Base-by-base conservation (phyloP, 2,797 vertebrate species). In the Lycodopsis pacificus region DNA sequence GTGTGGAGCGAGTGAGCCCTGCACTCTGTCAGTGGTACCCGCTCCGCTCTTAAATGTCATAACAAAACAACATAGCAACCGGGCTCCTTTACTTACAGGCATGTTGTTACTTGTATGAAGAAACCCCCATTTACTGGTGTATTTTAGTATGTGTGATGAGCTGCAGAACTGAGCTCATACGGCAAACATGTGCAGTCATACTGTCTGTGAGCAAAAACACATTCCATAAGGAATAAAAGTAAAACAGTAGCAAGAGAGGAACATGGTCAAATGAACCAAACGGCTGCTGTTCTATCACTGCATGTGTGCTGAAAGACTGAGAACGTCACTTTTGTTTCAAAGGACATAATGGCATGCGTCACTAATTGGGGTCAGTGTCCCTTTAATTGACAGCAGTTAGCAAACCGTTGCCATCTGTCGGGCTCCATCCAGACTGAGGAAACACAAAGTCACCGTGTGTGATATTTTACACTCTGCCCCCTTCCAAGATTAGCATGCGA, bases 11-110 rank as follows among this genome's bases (percentile, higher is more conserved):
- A 90, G 79, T 78, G 83, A 86, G 80, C 65, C 54, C 61, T 86
- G 74, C 79, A 73, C 66, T 56, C 83, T 74, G 81, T 84, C 84
- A 90, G 70, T 38, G 40, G 73, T 73, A 90, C 67, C 83, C 79
- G 46, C 80, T 84, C 71, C 63, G 32, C 53, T 49, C 90, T 88
- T 81, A 68, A 83, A 88, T 86, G 86, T 89, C 90, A 92, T 65
- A 95, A 96, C 94, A 95, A 86, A 91, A 63, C 87, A 92, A 89
- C 93, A 95, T 94, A 95, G 94, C 94, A 95, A 96, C 95, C 65
- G 25, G 58, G 73, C 67, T 75, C 59, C 83, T 91, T 85, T 46
- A 68, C 78, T 85, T 89, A 73, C 54, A 85, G 79, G 65, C 89
- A 79, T 85, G 90, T 82, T 56, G 32, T 71, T 71, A 83, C 81